Conservation (phyloP, 1,140 invertebrate species). For the Dinothrombium tinctorium region DNA sequence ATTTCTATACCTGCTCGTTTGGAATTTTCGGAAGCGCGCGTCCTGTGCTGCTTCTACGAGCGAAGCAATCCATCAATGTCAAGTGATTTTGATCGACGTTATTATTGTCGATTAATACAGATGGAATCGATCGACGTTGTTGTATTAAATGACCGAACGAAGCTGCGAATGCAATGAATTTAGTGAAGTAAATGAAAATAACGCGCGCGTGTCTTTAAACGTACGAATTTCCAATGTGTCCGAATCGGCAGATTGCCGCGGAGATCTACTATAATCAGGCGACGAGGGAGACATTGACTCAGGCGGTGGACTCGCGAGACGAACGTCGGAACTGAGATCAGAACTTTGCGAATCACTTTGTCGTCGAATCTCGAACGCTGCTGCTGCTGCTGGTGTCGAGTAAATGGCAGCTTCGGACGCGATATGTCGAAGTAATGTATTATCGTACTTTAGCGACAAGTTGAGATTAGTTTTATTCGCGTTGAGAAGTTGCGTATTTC, state of each 20-base stretch:
- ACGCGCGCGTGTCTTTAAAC: no score
- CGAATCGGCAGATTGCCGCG: conserved; percentile 7
- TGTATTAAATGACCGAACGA: not conserved
- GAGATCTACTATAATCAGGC: not conserved
- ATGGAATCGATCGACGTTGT: conserved; percentile 11
- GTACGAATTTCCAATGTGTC: conserved; percentile 10
- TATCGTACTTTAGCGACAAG: no score
- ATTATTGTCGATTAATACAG: conserved; percentile 11
- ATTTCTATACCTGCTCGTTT: not conserved
- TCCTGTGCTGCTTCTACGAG: conserved; percentile 11
- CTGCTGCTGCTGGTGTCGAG: not conserved
- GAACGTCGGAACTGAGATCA: not conserved
- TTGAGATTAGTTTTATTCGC: not conserved
- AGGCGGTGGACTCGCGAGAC: not conserved
- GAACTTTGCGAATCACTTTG: conserved; percentile 2
- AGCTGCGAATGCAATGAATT: no score
- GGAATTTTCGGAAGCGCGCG: conserved; percentile 13
- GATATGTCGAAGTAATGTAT: conserved; percentile 3
- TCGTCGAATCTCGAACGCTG: not conserved
- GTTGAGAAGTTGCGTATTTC: no score
- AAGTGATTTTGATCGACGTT: conserved; percentile 5
- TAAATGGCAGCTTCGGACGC: conserved; percentile 7
- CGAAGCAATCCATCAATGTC: conserved; percentile 5
- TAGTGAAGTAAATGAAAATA: no score
- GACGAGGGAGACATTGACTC: conserved; percentile 2